Conservation (phyloP, 37 sponge, comb jelly and placozoan species). For the Haliclona indistincta region DNA sequence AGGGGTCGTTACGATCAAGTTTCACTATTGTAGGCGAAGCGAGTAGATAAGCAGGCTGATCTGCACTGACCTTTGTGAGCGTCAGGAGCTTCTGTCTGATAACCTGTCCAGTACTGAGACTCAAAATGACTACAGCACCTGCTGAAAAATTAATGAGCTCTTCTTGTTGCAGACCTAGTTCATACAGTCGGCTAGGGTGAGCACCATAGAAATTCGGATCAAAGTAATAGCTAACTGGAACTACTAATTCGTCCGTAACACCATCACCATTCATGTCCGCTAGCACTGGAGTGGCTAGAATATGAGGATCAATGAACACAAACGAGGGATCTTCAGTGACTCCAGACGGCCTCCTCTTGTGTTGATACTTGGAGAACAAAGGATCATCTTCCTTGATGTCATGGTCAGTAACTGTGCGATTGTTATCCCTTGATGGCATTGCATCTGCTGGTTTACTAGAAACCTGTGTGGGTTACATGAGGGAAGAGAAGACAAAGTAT, state of each 20-base stretch:
- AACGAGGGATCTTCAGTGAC: conserved; percentile 17
- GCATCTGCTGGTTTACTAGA: no score
- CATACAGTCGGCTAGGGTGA: not conserved
- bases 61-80: conserved; percentile 26
- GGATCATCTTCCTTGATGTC: conserved; percentile 38
- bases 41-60: conserved; percentile 64
- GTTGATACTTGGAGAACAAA: conserved; percentile 50
- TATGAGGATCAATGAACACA: conserved; percentile 72
- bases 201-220: conserved; percentile 62
- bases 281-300: conserved; percentile 67
- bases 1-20: conserved; percentile 1
- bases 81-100: conserved; percentile 49
- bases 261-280: conserved; percentile 72
- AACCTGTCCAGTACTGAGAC: conserved; percentile 43
- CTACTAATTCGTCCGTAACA: conserved; percentile 39
- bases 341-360: conserved; percentile 29
- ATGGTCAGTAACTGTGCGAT: not conserved
- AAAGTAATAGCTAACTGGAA: conserved; percentile 75
- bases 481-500: no score
- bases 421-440: not conserved
- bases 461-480: no score
- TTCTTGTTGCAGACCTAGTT: conserved; percentile 10
- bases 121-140: conserved; percentile 53
- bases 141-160: conserved; percentile 60
- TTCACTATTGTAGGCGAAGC: conserved; percentile 66